Evolutionary conservation across 2,113 vertebrate species (phyloP).

Genomic region (Theristicus caerulescens): DNA sequence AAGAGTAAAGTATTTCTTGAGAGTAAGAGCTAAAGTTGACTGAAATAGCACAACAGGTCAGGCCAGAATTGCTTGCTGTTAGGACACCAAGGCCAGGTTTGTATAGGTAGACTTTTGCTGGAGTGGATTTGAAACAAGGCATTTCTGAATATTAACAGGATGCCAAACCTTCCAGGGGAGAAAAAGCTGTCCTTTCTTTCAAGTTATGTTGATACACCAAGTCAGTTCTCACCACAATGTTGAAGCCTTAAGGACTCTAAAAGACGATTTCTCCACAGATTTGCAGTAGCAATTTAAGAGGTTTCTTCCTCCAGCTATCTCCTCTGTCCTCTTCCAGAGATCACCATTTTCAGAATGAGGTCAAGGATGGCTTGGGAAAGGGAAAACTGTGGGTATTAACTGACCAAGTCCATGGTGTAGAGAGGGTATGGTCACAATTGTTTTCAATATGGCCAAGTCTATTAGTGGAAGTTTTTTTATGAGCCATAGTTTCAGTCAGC

Average conservation of each 20-base stretch:
- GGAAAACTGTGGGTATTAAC: background rate
- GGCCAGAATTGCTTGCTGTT: background rate
- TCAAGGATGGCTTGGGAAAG: background rate
- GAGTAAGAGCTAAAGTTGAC: background rate
- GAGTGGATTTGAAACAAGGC: background rate
- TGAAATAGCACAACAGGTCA: background rate
- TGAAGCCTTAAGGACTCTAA: background rate
- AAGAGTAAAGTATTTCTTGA: background rate
- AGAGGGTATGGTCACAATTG: background rate
- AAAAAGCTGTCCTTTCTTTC: background rate
- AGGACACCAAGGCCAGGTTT: background rate
- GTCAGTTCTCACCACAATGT: background rate
- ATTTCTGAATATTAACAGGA: background rate
- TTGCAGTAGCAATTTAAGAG: background rate
- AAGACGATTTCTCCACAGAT: background rate
- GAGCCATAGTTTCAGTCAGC: background rate
- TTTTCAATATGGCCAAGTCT: background rate
- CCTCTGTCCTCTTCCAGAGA: background rate
- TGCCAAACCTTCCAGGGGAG: background rate
- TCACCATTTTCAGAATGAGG: background rate
- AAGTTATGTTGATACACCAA: accelerated
- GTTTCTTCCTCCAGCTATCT: background rate
- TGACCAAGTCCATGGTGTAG: background rate
- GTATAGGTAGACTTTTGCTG: background rate
- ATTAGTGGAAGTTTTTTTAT: background rate